Conservation (phyloP, 2,113 vertebrate species). For the Ameiurus melas region DNA sequence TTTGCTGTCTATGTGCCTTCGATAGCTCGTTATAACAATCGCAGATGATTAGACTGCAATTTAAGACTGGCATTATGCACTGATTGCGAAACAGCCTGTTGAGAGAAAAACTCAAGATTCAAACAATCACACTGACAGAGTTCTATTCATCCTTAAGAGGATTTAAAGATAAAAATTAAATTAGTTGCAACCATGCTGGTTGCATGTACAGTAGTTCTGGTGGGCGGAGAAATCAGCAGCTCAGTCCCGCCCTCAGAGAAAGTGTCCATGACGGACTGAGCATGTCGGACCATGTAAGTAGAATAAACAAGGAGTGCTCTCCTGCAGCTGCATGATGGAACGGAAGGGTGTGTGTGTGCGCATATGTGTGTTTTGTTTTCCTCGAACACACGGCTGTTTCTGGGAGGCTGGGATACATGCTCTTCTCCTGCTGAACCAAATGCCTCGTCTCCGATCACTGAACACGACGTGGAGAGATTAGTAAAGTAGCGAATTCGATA, state of each 20-base stretch:
- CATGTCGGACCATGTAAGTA: not conserved
- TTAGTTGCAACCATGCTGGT: not conserved
- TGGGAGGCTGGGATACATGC: not conserved
- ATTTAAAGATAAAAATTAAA: not conserved
- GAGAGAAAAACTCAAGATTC: not conserved
- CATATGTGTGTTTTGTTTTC: not conserved
- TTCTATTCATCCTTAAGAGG: not conserved
- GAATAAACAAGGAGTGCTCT: conserved; percentile 20
- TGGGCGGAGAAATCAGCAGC: conserved; percentile 11
- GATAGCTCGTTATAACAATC: not conserved
- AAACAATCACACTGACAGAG: too few species aligned
- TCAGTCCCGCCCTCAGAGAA: conserved; percentile 16
- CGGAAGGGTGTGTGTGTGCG: not conserved
- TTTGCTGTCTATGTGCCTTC: not conserved
- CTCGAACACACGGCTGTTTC: not conserved
- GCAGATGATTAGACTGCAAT: not conserved
- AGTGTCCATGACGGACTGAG: not conserved
- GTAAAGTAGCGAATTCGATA: not conserved
- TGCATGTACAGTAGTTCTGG: not conserved
- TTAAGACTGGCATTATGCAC: not conserved
- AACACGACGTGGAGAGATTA: not conserved
- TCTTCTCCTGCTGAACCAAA: not conserved
- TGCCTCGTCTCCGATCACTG: not conserved
- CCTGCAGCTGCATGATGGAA: conserved; percentile 38
- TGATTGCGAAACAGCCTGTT: not conserved